Evolutionary conservation across 2,113 vertebrate species (phyloP).

Genomic region (Lutjanus erythropterus): DNA sequence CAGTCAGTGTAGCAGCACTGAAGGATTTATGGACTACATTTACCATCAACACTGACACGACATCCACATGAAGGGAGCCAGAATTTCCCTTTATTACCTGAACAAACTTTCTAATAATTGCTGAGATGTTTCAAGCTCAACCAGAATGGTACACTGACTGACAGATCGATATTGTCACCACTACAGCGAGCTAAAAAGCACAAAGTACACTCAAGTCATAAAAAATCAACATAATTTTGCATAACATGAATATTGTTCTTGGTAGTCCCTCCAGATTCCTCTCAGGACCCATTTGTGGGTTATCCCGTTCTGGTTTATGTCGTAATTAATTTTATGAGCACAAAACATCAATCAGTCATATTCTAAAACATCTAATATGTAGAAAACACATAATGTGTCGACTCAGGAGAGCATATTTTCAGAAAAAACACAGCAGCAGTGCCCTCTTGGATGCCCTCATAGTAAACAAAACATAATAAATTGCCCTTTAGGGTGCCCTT

Average conservation of each 20-base stretch:
- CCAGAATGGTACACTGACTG: not conserved
- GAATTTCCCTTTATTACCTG: too few relatives aligned
- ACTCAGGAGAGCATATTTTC: too few relatives aligned
- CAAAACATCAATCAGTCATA: not conserved
- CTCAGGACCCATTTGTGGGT: not conserved
- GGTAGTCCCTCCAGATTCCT: not conserved
- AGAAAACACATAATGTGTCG: too few relatives aligned
- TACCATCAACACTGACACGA: too few relatives aligned
- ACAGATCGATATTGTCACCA: too few relatives aligned
- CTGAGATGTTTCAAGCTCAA: not conserved
- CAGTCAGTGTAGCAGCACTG: too few relatives aligned
- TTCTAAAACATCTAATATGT: not conserved
- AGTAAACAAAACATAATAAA: too few relatives aligned
- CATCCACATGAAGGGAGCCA: too few relatives aligned
- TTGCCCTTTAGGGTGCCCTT: too few relatives aligned
- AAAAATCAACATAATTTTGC: not conserved
- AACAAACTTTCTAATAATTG: not conserved
- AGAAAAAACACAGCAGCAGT: too few relatives aligned
- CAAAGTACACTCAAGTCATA: not conserved
- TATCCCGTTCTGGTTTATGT: not conserved
- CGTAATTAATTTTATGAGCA: not conserved
- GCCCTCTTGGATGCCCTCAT: too few relatives aligned
- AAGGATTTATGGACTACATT: too few relatives aligned
- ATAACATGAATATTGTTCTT: not conserved
- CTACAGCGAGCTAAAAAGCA: not conserved